Evolutionary conservation across 2,888 invertebrate genomes (phyloP), one percentile per base, ranked within the genome.

Genomic region (Ecliptopera silaceata): DNA sequence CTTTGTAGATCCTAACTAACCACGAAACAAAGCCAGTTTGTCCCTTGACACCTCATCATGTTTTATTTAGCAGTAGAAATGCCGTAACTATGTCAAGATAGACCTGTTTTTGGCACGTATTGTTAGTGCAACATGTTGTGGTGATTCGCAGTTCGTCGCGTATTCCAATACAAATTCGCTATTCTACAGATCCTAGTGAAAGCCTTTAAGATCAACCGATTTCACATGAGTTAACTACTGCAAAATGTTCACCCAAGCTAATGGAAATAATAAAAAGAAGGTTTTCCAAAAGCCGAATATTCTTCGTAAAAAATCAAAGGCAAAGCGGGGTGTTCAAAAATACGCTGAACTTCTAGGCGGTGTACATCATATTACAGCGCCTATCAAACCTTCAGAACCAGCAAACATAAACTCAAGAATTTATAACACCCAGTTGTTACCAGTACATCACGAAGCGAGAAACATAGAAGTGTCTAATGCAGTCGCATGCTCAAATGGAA

Each of bases 261-360:
- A 12, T 5, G 20, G 20, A 4, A 41, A n/a, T 8, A 41, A n/a
- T 8, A 81, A 61, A 39, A 87, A 80, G 62, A 88, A 82, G 68
- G 77, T 76, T 59, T 84, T 83, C 65, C 84, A 86, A 64, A 90
- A 88, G 64, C 90, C 90, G 50, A 91, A 90, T 66, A 91, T 91
- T 59, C 77, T 91, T 18, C 74, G 90, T 56, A 83, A 74, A 62
- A 87, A 81, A 59, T 47, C 79, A 8, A 86, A 82, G 56, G 58
- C 71, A 20, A 64, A 58, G 32, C 55, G 45, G 5, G 58, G 31
- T 4, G 13, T 44, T 20, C 39, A 39, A 26, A 44, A 39, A 18
- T 15, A 15, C 13, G 29, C 56, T 64, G 77, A 77, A 71, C 71
- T 77, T 71, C 64, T 58, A 11, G 60, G 55, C 45, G 18, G 13